Percentiles rank a stretch among this genome's conserved stretches.
These are phyloP conservation scores for Limnodromus scolopaceus DNA, from an alignment of 2,797 vertebrate species.

Conservation along the genomic window DNA sequence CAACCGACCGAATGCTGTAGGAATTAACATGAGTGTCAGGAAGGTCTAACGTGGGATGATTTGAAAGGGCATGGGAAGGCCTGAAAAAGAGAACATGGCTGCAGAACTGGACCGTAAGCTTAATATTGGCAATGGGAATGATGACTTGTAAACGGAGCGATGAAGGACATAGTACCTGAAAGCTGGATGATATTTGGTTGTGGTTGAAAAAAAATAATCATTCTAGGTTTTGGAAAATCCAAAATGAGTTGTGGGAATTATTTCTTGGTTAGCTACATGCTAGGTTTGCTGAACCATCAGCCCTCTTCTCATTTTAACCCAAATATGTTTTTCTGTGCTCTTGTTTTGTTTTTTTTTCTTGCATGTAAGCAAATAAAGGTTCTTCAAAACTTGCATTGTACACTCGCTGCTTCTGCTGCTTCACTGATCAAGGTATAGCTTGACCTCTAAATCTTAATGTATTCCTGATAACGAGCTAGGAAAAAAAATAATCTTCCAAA, in stretches of 20 bases:
- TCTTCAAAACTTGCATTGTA: background rate
- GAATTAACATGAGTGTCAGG: background rate
- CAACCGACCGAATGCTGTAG: background rate
- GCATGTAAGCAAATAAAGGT: background rate
- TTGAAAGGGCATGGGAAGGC: background rate
- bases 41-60: background rate
- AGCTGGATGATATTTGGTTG: background rate
- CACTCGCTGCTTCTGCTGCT: background rate
- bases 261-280: background rate
- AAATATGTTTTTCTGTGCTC: background rate
- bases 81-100: background rate
- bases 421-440: background rate
- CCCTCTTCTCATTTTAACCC: background rate
- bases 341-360: background rate
- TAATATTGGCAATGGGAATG: background rate
- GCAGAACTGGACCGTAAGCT: background rate
- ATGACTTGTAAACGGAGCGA: background rate
- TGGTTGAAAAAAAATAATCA: background rate
- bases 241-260: background rate
- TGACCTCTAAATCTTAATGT: conserved; percentile 9
- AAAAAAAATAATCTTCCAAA: background rate
- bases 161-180: background rate
- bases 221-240: background rate
- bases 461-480: background rate
- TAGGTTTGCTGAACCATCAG: background rate